Evolutionary conservation across 2,888 invertebrate species (phyloP).

Genomic region (Pristionchus arcanus): DNA sequence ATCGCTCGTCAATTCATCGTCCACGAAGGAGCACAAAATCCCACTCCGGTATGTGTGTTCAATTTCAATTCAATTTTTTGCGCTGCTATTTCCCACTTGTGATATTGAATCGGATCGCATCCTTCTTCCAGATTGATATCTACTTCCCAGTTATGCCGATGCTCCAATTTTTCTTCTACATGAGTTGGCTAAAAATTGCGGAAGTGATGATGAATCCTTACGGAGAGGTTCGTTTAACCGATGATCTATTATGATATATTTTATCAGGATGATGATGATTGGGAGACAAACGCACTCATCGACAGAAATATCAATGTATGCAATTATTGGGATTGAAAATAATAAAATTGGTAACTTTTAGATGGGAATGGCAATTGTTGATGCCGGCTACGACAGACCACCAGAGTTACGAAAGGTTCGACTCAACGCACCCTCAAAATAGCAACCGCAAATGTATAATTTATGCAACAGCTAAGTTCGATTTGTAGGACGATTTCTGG

Average conservation of each 20-base stretch:
- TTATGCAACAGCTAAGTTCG: neutral
- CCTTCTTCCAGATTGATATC: slow-evolving; percentile 41
- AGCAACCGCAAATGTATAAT: neutral
- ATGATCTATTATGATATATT: neutral
- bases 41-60: neutral
- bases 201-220: slow-evolving; percentile 52
- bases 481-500: slow-evolving; percentile 43
- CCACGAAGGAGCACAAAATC: neutral
- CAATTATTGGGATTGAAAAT: too few relatives aligned
- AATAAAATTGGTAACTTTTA: neutral
- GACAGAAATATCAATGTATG: slow-evolving; percentile 50
- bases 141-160: slow-evolving; percentile 52
- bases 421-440: neutral
- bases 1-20: slow-evolving; percentile 48
- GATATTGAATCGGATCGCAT: neutral
- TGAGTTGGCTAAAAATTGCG: slow-evolving; percentile 49
- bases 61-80: too few relatives aligned
- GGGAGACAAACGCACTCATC: slow-evolving; percentile 54
- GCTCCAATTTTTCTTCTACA: slow-evolving; percentile 54
- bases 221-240: slow-evolving; percentile 11
- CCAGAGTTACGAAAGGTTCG: slow-evolving; percentile 48
- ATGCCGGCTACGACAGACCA: slow-evolving; percentile 38
- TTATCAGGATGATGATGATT: slow-evolving; percentile 53
- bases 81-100: neutral
- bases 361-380: slow-evolving; percentile 56